Percentiles rank a stretch among this genome's conserved stretches.
phyloP scores from a whole-genome alignment of 1,140 invertebrate species.

The Armadillidium nasatum region DNA sequence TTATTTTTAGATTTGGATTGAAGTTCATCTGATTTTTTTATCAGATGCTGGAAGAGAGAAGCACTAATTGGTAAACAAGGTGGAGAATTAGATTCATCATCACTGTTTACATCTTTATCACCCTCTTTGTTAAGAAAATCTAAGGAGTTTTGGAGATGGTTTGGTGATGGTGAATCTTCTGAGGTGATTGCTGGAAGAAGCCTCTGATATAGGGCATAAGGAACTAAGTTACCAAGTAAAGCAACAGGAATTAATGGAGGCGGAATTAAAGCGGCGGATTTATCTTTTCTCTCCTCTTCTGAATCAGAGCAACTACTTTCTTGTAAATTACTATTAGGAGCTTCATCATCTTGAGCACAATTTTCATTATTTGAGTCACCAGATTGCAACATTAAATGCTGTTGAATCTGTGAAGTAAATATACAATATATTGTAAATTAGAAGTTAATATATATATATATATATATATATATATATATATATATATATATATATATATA shows the following conservation, averaged over 20 bases:
- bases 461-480: too few species aligned
- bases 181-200: neutral
- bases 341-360: neutral
- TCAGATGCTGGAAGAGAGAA: neutral
- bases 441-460: too few species aligned
- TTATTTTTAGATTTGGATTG: neutral
- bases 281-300: neutral
- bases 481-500: too few species aligned
- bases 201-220: neutral
- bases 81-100: neutral
- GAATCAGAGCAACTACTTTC: neutral
- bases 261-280: neutral
- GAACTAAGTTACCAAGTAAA: conserved; percentile 10
- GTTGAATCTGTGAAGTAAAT: neutral
- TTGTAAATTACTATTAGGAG: neutral
- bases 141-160: neutral
- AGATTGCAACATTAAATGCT: neutral
- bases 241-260: neutral
- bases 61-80: neutral
- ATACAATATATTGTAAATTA: too few species aligned
- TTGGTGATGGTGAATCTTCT: neutral
- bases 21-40: neutral
- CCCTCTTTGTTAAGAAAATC: neutral
- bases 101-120: neutral
- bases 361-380: neutral